Percentiles rank a stretch among this genome's conserved stretches.
phyloP scores from a whole-genome alignment of 2,888 invertebrate species.

The Drosophila emarginata region DNA sequence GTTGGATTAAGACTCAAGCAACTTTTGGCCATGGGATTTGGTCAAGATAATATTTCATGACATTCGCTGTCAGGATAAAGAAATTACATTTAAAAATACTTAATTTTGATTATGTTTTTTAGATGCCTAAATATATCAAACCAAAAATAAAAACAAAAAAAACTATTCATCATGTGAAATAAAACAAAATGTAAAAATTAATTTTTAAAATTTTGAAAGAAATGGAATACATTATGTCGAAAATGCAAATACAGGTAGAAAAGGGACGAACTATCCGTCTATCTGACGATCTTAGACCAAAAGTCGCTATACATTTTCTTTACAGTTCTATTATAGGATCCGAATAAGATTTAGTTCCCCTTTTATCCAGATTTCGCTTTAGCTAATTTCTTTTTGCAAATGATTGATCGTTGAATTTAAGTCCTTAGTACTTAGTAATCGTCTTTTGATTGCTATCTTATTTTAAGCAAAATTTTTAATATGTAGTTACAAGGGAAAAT shows the following conservation, averaged over 20 bases:
- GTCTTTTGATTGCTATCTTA: neutral
- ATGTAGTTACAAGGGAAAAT: neutral
- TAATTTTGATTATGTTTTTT: neutral
- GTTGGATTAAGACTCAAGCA: neutral
- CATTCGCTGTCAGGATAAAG: slow-evolving; percentile 12
- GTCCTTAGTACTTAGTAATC: neutral
- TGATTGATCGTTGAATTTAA: neutral
- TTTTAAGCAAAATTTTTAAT: neutral
- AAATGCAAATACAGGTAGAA: neutral
- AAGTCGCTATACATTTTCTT: too few species aligned
- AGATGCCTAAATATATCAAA: neutral
- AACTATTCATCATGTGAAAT: too few species aligned
- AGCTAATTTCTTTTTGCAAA: too few species aligned
- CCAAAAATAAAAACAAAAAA: neutral
- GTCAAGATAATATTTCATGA: slow-evolving; percentile 8
- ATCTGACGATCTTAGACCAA: too few species aligned
- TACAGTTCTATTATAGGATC: too few species aligned
- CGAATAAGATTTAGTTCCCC: too few species aligned
- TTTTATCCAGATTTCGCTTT: too few species aligned
- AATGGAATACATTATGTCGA: neutral
- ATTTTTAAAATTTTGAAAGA: neutral
- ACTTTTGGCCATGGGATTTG: neutral
- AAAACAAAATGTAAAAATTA: too few species aligned
- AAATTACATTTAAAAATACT: neutral
- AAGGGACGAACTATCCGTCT: too few species aligned